A percentile compares a stretch with the other conserved stretches of the same genome.
Conservation (phyloP, 2,797 vertebrate genomes). For the Melanotaenia maccullochi region DNA sequence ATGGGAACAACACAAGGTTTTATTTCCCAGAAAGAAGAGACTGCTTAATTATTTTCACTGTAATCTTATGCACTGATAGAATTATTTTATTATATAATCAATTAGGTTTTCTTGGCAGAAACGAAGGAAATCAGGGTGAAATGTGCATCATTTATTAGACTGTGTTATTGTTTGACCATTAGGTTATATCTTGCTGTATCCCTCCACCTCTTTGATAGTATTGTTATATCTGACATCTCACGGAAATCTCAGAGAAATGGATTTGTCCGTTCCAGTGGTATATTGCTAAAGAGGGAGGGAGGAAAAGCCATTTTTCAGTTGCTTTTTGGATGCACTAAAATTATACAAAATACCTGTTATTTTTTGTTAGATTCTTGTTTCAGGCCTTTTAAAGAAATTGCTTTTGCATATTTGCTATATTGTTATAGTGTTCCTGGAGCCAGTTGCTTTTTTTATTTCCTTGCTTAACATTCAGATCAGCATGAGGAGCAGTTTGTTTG, state of each 20-base stretch:
- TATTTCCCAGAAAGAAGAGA: slow-evolving; percentile 14
- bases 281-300: not conserved
- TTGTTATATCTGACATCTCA: slow-evolving; percentile 69
- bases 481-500: slow-evolving; percentile 51
- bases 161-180: slow-evolving; percentile 63
- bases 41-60: not conserved
- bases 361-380: not conserved
- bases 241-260: slow-evolving; percentile 59
- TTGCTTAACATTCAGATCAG: slow-evolving; percentile 73
- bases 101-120: slow-evolving; percentile 32
- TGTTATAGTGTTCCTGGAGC: slow-evolving; percentile 5
- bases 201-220: slow-evolving; percentile 61
- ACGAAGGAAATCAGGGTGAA: slow-evolving; percentile 62
- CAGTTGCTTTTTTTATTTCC: slow-evolving; percentile 34
- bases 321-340: slow-evolving; percentile 3
- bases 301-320: slow-evolving; percentile 11
- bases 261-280: slow-evolving; percentile 24
- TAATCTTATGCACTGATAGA: slow-evolving; percentile 10
- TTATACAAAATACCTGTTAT: not conserved
- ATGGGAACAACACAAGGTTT: not conserved
- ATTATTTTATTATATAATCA: slow-evolving; percentile 32
- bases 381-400: not conserved
- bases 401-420: slow-evolving; percentile 24
- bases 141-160: slow-evolving; percentile 60
- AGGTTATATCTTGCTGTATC: slow-evolving; percentile 43